Evolutionary conservation across 2,113 vertebrate genomes (phyloP).

Genomic region (Podocnemis expansa): DNA sequence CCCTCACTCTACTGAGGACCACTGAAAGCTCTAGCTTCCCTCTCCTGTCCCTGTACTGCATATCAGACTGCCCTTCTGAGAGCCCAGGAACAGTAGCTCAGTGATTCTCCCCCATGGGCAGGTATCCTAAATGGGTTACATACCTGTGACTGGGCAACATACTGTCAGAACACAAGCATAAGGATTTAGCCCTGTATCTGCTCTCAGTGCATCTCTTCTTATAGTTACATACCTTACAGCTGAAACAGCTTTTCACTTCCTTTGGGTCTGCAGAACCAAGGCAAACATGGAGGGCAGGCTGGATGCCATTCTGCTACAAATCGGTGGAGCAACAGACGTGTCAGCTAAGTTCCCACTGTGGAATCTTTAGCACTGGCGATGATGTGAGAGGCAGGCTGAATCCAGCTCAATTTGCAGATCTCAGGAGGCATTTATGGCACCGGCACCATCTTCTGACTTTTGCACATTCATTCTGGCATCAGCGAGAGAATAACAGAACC

Average conservation of each 20-base stretch:
- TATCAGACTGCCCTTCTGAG: neutral
- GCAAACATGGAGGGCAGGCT: neutral
- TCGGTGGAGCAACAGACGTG: neutral
- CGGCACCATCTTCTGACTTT: neutral
- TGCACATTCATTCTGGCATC: neutral
- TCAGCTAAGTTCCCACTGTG: neutral
- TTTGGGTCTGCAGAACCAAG: neutral
- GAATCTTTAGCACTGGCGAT: neutral
- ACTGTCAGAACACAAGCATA: neutral
- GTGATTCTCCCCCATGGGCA: neutral
- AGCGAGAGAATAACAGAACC: neutral
- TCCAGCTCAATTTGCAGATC: neutral
- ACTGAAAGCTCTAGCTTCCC: neutral
- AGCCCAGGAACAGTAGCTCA: neutral
- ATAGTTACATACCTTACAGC: neutral
- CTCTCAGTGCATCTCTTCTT: accelerated
- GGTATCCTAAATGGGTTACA: neutral
- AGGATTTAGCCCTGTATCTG: neutral
- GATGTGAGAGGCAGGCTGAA: neutral
- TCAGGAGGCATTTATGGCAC: neutral
- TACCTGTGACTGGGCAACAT: neutral
- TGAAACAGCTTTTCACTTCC: neutral
- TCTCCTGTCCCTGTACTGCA: neutral
- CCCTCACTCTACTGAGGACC: neutral
- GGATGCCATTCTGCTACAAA: neutral